phyloP scores from a whole-genome alignment of 1,140 invertebrate species.

The Bombus polaris region DNA sequence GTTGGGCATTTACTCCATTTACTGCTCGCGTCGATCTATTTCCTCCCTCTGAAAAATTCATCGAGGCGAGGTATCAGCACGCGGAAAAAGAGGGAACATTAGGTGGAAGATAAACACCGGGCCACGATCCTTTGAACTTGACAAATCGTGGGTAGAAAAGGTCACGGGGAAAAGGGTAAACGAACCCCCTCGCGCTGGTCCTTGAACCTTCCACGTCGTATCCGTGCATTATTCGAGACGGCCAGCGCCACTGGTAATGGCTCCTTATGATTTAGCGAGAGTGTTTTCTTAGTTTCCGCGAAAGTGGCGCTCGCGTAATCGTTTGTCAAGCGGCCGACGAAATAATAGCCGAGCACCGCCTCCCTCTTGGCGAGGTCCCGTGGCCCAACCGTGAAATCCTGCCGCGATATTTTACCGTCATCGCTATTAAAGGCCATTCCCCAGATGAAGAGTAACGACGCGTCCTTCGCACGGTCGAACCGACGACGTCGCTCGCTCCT shows the following conservation, averaged over 20 bases:
- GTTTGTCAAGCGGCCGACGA: constrained; percentile 71
- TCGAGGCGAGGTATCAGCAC: constrained; percentile 25
- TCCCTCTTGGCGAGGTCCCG: constrained; percentile 8
- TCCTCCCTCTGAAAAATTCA: constrained; percentile 61
- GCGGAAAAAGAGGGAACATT: constrained; percentile 45
- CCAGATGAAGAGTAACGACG: constrained; percentile 76
- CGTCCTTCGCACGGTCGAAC: constrained; percentile 66
- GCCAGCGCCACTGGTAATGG: constrained; percentile 64
- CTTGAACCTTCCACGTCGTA: constrained; percentile 34
- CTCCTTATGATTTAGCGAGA: constrained; percentile 75
- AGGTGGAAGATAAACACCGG: constrained; percentile 63
- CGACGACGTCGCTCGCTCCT: constrained; percentile 16
- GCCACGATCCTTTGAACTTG: constrained; percentile 53
- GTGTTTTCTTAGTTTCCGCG: constrained; percentile 71
- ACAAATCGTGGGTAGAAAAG: constrained; percentile 52
- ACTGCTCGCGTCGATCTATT: neutral
- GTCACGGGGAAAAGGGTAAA: constrained; percentile 43
- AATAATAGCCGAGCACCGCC: constrained; percentile 67
- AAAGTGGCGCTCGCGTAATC: constrained; percentile 68
- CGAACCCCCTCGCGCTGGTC: constrained; percentile 21
- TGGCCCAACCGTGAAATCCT: constrained; percentile 46
- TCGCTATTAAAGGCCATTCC: constrained; percentile 73
- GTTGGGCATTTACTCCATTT: neutral
- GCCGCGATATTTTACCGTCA: constrained; percentile 75
- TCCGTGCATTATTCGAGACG: constrained; percentile 48